These are phyloP conservation scores for Pleuronectes platessa DNA, from an alignment of 2,113 vertebrate species.

Conservation along the genomic window DNA sequence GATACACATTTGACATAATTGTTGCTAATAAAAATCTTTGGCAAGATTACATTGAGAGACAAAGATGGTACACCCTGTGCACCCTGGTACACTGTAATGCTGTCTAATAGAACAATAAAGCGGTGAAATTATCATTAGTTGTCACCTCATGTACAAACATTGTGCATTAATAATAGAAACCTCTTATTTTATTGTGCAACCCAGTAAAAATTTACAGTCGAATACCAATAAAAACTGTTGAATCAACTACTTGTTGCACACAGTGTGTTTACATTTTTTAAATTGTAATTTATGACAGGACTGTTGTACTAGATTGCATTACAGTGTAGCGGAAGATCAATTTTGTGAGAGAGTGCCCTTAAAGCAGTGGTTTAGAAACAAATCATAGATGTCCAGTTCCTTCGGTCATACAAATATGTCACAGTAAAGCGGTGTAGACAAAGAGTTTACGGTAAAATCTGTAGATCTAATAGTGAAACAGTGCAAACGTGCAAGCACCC, in stretches of 20 bases:
- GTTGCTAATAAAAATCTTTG: not conserved
- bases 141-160: not conserved
- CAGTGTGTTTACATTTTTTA: not conserved
- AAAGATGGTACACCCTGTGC: not conserved
- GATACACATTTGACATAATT: not conserved
- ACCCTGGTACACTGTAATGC: not conserved
- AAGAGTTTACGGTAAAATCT: conserved; percentile 20
- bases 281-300: not conserved
- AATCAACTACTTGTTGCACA: not conserved
- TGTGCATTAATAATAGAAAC: not conserved
- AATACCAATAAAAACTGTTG: not conserved
- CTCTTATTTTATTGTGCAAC: not conserved
- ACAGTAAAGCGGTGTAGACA: conserved; percentile 15
- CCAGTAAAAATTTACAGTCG: not conserved
- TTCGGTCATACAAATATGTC: conserved; percentile 5
- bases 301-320: conserved; percentile 2
- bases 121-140: not conserved
- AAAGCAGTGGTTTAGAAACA: conserved; percentile 16
- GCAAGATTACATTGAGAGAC: not conserved
- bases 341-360: not conserved
- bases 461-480: not conserved
- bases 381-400: not conserved
- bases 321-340: not conserved
- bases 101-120: conserved; percentile 11
- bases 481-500: conserved; percentile 62